phyloP scores from a whole-genome alignment of 2,113 vertebrate species.

The Macaca mulatta region DNA sequence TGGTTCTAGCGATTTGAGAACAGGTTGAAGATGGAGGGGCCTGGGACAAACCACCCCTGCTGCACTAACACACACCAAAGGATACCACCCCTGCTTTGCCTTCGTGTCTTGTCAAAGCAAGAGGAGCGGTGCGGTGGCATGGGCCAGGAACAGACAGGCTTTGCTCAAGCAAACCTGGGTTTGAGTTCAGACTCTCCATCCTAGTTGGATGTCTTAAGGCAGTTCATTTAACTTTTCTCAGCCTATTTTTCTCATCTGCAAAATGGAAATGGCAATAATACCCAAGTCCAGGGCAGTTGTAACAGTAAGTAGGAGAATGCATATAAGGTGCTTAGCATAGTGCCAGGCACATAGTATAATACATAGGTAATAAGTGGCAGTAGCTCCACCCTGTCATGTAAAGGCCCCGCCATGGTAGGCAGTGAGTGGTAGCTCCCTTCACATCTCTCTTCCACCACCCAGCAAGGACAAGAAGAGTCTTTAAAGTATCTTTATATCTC shows the following conservation, averaged over 20 bases:
- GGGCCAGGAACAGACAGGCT: not conserved
- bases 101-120: slow-evolving; percentile 23
- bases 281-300: not conserved
- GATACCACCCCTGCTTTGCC: not conserved
- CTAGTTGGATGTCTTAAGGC: not conserved
- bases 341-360: not conserved
- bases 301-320: not conserved
- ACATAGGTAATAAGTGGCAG: not conserved
- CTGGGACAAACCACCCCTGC: not conserved
- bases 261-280: not conserved
- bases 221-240: not conserved
- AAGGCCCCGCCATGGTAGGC: not conserved
- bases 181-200: not conserved
- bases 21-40: not conserved
- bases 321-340: not conserved
- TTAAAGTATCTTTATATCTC: not conserved
- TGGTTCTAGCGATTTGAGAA: not conserved
- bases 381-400: not conserved
- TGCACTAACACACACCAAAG: not conserved
- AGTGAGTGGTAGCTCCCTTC: not conserved
- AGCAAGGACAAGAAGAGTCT: not conserved
- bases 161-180: not conserved
- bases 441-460: not conserved
- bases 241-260: slow-evolving; percentile 6
- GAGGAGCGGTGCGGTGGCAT: not conserved